phyloP scores from a whole-genome alignment of 2,113 vertebrate species.

The Telmatochromis bifrenatus region DNA sequence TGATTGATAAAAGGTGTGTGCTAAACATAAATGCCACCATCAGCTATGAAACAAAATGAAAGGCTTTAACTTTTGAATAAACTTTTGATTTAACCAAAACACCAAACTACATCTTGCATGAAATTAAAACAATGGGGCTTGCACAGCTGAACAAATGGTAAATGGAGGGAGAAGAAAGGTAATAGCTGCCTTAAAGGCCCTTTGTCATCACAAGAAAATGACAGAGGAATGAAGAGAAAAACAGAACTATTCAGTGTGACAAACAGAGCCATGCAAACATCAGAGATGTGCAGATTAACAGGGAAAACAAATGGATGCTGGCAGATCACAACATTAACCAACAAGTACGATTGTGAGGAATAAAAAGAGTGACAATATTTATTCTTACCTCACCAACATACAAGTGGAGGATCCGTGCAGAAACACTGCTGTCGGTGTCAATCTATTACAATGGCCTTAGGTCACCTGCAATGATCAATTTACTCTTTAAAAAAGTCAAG shows the following conservation, averaged over 20 bases:
- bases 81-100: conserved; percentile 49
- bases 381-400: neutral
- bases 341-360: neutral
- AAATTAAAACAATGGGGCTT: conserved; percentile 64
- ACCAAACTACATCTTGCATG: conserved; percentile 57
- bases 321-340: neutral
- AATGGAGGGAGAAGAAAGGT: conserved; percentile 50
- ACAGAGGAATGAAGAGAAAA: conserved; percentile 19
- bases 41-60: conserved; percentile 2
- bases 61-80: conserved; percentile 35
- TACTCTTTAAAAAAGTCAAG: neutral
- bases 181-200: conserved; percentile 35
- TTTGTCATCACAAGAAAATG: conserved; percentile 44
- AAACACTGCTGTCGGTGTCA: neutral
- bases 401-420: neutral
- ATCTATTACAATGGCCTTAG: neutral
- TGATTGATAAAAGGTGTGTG: conserved; percentile 14
- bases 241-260: conserved; percentile 12
- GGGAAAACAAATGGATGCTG: neutral
- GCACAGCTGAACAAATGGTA: conserved; percentile 54
- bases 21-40: conserved; percentile 10
- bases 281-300: conserved; percentile 19
- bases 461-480: neutral
- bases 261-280: conserved; percentile 16
- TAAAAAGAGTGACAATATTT: neutral